Conservation (phyloP, 2,113 vertebrate genomes). For the Protobothrops mucrosquamatus region DNA sequence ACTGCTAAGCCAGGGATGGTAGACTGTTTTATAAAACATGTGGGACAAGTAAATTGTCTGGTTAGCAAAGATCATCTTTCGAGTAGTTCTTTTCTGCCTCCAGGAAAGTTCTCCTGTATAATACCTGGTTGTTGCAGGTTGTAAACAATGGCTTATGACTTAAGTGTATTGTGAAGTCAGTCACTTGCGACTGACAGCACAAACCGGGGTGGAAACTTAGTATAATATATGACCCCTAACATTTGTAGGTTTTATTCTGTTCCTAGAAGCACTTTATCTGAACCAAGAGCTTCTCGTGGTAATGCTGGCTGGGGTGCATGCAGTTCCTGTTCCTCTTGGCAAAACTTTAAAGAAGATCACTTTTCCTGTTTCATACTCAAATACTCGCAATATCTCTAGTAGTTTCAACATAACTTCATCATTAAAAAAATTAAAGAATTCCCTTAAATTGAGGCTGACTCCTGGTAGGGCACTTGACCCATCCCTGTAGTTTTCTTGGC, state of each 20-base stretch:
- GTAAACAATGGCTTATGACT: background rate
- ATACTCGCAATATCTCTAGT: background rate
- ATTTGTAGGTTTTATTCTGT: background rate
- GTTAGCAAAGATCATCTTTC: background rate
- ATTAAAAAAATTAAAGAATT: background rate
- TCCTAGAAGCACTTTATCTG: background rate
- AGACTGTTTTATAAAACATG: background rate
- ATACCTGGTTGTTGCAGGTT: background rate
- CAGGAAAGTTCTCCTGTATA: background rate
- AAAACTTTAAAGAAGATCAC: background rate
- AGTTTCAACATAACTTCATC: background rate
- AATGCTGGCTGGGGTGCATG: background rate
- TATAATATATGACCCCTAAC: background rate
- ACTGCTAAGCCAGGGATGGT: background rate
- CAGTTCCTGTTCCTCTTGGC: background rate
- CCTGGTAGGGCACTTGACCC: background rate
- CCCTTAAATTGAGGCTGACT: background rate
- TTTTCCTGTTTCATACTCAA: background rate
- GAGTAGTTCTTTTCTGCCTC: background rate
- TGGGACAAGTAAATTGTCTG: background rate
- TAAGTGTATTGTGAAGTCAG: background rate
- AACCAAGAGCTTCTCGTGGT: background rate
- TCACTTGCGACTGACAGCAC: background rate
- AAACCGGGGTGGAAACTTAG: background rate
- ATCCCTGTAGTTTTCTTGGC: background rate